Conservation (phyloP, 2,113 vertebrate genomes). For the Myocastor coypus region DNA sequence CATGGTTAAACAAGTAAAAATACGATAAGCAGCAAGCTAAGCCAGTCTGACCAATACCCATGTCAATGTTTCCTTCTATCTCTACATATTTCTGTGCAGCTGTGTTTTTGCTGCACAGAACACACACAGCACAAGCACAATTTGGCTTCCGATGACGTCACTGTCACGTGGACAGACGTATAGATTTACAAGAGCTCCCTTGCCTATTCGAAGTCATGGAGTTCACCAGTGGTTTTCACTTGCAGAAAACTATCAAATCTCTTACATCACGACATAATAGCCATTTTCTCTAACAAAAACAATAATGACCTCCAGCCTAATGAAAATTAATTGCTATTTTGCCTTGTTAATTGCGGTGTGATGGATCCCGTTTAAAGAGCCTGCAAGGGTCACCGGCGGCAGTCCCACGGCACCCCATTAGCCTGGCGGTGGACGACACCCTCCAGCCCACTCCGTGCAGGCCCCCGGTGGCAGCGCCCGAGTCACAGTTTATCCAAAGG, state of each 20-base stretch:
- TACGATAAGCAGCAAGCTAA: not conserved
- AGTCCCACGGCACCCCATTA: slow-evolving; percentile 88
- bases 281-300: slow-evolving; percentile 79
- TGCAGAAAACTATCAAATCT: slow-evolving; percentile 79
- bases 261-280: slow-evolving; percentile 80
- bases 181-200: not conserved
- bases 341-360: slow-evolving; percentile 84
- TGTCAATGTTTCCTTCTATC: not conserved
- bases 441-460: slow-evolving; percentile 84
- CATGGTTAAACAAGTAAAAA: not conserved
- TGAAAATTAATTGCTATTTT: slow-evolving; percentile 88
- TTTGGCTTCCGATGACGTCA: not conserved
- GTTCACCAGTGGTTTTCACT: slow-evolving; percentile 75
- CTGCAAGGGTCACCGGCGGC: slow-evolving; percentile 85
- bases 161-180: not conserved
- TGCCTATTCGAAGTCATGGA: slow-evolving; percentile 56
- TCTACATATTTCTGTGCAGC: not conserved
- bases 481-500: slow-evolving; percentile 84
- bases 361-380: slow-evolving; percentile 87
- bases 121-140: not conserved
- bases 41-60: not conserved
- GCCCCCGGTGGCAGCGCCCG: slow-evolving; percentile 83
- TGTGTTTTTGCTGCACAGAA: not conserved
- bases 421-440: slow-evolving; percentile 84
- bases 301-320: slow-evolving; percentile 86